A percentile compares a stretch with the other conserved stretches of the same genome.
Evolutionary conservation across 2,797 vertebrate species (phyloP).

Genomic region (Stomatorhinus walkeri): DNA sequence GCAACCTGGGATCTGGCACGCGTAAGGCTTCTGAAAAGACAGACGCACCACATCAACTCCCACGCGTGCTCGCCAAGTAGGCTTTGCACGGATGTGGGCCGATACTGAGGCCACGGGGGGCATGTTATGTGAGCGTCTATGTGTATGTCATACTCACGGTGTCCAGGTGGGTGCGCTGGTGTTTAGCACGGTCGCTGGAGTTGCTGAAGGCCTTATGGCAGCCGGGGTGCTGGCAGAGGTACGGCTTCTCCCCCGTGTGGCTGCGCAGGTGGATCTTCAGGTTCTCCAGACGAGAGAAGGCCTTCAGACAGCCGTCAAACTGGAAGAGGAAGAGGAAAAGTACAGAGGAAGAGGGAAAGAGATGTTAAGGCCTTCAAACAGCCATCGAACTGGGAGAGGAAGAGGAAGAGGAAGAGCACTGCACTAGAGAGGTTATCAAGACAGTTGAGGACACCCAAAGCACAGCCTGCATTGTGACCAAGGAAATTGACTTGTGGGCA

Average conservation of each 20-base stretch:
- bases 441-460: background rate
- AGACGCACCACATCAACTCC: background rate
- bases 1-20: constrained; percentile 91
- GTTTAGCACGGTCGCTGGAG: constrained; percentile 95
- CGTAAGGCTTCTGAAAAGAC: constrained; percentile 85
- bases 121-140: too few relatives aligned
- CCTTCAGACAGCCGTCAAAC: constrained; percentile 59
- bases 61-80: background rate
- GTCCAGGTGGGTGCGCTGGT: constrained; percentile 94
- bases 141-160: constrained; percentile 67
- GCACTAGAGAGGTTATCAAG: background rate
- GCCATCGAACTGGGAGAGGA: constrained; percentile 77
- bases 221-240: constrained; percentile 83
- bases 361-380: constrained; percentile 82
- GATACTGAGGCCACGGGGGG: background rate
- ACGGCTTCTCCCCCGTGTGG: constrained; percentile 93
- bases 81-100: background rate
- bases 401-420: constrained; percentile 35
- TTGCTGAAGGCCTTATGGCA: constrained; percentile 98
- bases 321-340: background rate
- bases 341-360: background rate
- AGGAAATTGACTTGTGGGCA: background rate
- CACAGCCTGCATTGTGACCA: background rate
- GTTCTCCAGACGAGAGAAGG: constrained; percentile 93
- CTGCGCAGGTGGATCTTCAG: constrained; percentile 95